These are phyloP conservation scores for Leistus spinibarbis DNA, from an alignment of 2,888 invertebrate genomes.

Conservation along the genomic window DNA sequence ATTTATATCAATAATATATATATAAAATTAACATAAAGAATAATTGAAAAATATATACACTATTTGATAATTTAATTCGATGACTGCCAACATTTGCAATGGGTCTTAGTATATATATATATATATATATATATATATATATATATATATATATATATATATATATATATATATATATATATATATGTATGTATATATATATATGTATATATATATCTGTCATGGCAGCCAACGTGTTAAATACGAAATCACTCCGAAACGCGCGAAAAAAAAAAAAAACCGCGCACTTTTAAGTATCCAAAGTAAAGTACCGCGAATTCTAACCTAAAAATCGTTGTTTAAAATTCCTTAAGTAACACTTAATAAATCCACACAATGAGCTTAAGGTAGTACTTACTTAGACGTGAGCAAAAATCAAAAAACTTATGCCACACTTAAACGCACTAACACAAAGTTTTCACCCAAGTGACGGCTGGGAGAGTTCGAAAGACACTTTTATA, in stretches of 20 bases:
- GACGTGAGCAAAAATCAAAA: neutral
- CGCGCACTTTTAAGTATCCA: neutral
- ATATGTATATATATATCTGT: too few species aligned
- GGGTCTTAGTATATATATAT: constrained; percentile 16
- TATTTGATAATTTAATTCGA: too few species aligned
- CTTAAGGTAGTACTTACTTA: neutral
- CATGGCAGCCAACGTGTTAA: neutral
- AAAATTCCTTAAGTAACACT: neutral
- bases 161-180: neutral
- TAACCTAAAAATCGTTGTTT: neutral
- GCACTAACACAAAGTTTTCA: neutral
- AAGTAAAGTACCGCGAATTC: neutral
- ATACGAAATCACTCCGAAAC: too few species aligned
- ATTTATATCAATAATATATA: too few species aligned
- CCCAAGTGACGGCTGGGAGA: neutral
- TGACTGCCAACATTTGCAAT: too few species aligned
- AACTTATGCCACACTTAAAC: neutral
- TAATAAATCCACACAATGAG: neutral
- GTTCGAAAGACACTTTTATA: neutral
- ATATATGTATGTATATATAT: too few species aligned
- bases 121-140: constrained; percentile 16
- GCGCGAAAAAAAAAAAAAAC: neutral
- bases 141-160: constrained; percentile 2
- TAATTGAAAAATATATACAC: too few species aligned
- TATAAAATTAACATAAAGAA: too few species aligned